Percentiles rank a stretch among this genome's conserved stretches.
These are phyloP conservation scores for Calyptommatus sinebrachiatus DNA, from an alignment of 2,113 vertebrate species.

Conservation along the genomic window DNA sequence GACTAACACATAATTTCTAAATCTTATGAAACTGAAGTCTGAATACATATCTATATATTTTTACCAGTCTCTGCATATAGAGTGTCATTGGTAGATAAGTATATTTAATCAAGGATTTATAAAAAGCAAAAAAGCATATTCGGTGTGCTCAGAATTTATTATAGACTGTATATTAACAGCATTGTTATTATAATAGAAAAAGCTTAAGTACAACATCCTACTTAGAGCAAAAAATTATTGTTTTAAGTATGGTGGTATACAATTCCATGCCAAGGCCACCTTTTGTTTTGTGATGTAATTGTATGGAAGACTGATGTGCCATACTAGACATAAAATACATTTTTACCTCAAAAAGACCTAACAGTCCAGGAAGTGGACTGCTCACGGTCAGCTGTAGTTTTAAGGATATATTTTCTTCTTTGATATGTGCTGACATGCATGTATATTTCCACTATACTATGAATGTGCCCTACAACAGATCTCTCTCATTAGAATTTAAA, in stretches of 20 bases:
- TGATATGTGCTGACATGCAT: conserved; percentile 11
- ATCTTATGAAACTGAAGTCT: conserved; percentile 53
- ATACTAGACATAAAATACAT: conserved; percentile 57
- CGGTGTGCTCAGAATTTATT: conserved; percentile 65
- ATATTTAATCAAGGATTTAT: conserved; percentile 66
- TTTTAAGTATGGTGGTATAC: conserved; percentile 51
- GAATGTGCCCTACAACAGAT: conserved; percentile 10
- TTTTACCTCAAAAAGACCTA: conserved; percentile 56
- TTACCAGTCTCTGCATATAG: conserved; percentile 62
- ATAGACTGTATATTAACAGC: conserved; percentile 62
- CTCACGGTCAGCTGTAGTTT: conserved; percentile 5
- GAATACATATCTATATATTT: conserved; percentile 65
- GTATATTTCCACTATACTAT: conserved; percentile 10
- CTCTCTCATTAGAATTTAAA: conserved; percentile 33
- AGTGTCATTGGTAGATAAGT: conserved; percentile 56
- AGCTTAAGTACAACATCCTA: conserved; percentile 52
- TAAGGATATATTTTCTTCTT: conserved; percentile 5
- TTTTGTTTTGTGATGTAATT: conserved; percentile 56
- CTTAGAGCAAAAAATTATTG: conserved; percentile 42
- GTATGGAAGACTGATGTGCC: conserved; percentile 59
- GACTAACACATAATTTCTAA: conserved; percentile 47
- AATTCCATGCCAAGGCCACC: conserved; percentile 50
- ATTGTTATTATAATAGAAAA: conserved; percentile 58
- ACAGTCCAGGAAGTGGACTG: conserved; percentile 28
- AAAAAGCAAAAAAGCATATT: conserved; percentile 59